A percentile compares a stretch with the other conserved stretches of the same genome.
Conservation (phyloP, 2,888 invertebrate genomes). For the Apotomis turbidana region DNA sequence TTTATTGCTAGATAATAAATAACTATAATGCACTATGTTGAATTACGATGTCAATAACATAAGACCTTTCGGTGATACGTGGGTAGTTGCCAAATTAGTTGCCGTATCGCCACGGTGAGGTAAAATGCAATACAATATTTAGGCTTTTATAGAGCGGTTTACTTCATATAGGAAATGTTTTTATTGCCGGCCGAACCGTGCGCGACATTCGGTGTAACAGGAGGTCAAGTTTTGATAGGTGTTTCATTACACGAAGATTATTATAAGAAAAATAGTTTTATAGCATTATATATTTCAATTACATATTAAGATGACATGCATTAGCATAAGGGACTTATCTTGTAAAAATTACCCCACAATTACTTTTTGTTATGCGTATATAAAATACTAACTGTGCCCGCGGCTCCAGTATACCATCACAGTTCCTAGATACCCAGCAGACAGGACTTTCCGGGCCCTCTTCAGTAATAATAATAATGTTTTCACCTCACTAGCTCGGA, state of each 20-base stretch:
- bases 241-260: background rate
- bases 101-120: slow-evolving; percentile 12
- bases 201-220: background rate
- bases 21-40: background rate
- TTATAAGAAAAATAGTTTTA: no score
- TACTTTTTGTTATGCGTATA: no score
- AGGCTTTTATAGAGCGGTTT: background rate
- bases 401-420: no score
- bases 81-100: slow-evolving; percentile 4
- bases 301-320: no score
- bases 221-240: background rate
- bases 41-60: background rate
- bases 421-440: no score
- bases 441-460: no score
- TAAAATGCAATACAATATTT: slow-evolving; percentile 15
- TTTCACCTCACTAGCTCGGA: no score
- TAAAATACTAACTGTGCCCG: no score
- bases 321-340: no score
- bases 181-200: background rate
- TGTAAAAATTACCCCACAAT: no score
- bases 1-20: slow-evolving; percentile 16
- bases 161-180: background rate
- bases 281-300: no score
- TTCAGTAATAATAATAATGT: no score
- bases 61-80: background rate